Evolutionary conservation across 2,797 vertebrate genomes (phyloP).

Genomic region (Chromis chromis): DNA sequence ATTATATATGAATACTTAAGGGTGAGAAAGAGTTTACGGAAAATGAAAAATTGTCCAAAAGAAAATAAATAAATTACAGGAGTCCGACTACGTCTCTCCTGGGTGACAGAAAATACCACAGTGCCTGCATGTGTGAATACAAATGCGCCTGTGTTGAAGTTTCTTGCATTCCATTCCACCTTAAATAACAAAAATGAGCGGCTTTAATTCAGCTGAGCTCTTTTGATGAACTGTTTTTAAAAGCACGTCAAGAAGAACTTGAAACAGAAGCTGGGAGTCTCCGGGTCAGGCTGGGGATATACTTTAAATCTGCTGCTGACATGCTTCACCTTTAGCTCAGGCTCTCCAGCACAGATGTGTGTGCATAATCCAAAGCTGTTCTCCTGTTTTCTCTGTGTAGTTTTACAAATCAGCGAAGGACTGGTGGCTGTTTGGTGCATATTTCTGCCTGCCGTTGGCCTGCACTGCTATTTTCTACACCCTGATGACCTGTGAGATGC

Average conservation of each 20-base stretch:
- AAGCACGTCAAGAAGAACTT: conserved; percentile 24
- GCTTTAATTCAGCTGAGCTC: conserved; percentile 16
- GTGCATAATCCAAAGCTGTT: conserved; percentile 20
- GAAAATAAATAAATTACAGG: not conserved
- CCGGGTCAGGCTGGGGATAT: conserved; percentile 17
- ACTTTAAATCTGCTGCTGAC: conserved; percentile 32
- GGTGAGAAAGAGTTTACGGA: conserved; percentile 32
- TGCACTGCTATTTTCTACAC: conserved; percentile 96
- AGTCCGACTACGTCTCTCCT: not conserved
- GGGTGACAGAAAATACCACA: conserved; percentile 18
- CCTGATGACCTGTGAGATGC: conserved; percentile 95
- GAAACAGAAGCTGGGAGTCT: conserved; percentile 26
- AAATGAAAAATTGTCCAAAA: conserved; percentile 2
- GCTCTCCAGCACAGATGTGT: conserved; percentile 33
- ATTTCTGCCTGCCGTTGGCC: conserved; percentile 95
- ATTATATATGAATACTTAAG: conserved; percentile 1
- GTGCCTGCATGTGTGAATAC: not conserved
- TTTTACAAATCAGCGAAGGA: conserved; percentile 94
- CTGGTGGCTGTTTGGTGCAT: conserved; percentile 97
- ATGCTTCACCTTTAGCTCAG: conserved; percentile 26
- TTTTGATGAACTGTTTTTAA: conserved; percentile 45
- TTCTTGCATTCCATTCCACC: conserved; percentile 11
- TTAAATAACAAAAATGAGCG: conserved; percentile 27
- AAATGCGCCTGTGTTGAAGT: not conserved
- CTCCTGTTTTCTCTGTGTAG: conserved; percentile 74